These are phyloP conservation scores for Sinelater perroti DNA, from an alignment of 2,888 invertebrate species.

Conservation along the genomic window DNA sequence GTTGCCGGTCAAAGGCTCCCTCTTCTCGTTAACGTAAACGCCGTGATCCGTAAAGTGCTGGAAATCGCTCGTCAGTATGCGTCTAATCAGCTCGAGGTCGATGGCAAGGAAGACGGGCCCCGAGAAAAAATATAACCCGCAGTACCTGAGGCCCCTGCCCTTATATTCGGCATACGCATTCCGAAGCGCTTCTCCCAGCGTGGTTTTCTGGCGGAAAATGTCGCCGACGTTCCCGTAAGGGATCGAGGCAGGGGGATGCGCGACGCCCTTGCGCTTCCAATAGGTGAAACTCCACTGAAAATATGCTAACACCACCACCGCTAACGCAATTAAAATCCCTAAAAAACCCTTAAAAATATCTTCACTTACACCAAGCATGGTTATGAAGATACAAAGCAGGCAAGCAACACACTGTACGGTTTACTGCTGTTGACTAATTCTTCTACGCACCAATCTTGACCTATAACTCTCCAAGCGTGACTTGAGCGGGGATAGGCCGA, in stretches of 20 bases:
- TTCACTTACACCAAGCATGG: too few species aligned
- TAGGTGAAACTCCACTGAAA: constrained; percentile 32
- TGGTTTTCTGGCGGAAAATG: constrained; percentile 22
- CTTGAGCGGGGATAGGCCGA: too few species aligned
- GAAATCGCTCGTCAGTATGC: constrained; percentile 67
- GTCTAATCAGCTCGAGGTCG: constrained; percentile 42
- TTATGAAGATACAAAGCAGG: too few species aligned
- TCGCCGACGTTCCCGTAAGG: constrained; percentile 45
- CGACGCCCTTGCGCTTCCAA: constrained; percentile 37
- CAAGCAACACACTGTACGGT: too few species aligned
- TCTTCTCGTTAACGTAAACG: constrained; percentile 63
- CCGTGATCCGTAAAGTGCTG: constrained; percentile 69
- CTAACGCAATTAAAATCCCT: too few species aligned
- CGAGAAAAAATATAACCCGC: constrained; percentile 33
- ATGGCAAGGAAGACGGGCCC: constrained; percentile 25
- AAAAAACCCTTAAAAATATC: too few species aligned
- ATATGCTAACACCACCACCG: constrained; percentile 1
- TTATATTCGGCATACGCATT: constrained; percentile 30
- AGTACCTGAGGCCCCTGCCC: constrained; percentile 26
- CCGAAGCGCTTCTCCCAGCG: constrained; percentile 21
- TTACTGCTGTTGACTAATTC: too few species aligned
- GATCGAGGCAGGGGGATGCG: constrained; percentile 37
- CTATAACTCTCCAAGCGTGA: too few species aligned
- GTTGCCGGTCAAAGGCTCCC: constrained; percentile 65
- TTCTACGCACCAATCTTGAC: too few species aligned